Conservation (phyloP, 2,888 invertebrate genomes). For the Drosophila monieri region DNA sequence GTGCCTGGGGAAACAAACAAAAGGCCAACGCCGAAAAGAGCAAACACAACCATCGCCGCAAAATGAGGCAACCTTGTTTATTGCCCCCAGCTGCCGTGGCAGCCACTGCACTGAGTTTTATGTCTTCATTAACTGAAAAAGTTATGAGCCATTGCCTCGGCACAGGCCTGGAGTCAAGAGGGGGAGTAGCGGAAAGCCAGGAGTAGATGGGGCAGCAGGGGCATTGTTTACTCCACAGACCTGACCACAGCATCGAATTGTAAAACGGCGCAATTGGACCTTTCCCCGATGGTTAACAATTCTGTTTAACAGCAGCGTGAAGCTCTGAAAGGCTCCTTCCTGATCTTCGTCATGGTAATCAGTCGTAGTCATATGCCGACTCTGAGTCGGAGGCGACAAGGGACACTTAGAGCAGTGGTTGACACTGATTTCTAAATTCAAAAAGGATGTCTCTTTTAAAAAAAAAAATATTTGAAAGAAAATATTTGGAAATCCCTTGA, state of each 20-base stretch:
- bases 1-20: constrained; percentile 63
- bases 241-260: constrained; percentile 59
- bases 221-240: constrained; percentile 14
- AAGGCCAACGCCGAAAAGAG: constrained; percentile 16
- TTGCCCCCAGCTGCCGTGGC: constrained; percentile 49
- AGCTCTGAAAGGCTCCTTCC: constrained; percentile 45
- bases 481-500: too few relatives aligned
- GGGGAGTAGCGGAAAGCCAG: background rate
- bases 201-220: constrained; percentile 8
- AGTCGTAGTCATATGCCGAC: constrained; percentile 48
- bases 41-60: constrained; percentile 23
- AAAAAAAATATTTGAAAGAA: background rate
- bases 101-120: constrained; percentile 69
- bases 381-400: constrained; percentile 12
- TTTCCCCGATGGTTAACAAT: constrained; percentile 66
- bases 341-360: constrained; percentile 78
- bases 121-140: constrained; percentile 81
- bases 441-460: background rate
- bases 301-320: constrained; percentile 31
- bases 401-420: constrained; percentile 16
- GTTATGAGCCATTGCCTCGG: constrained; percentile 69
- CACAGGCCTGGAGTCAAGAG: background rate
- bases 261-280: constrained; percentile 63
- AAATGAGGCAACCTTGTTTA: constrained; percentile 40
- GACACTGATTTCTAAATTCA: background rate